A percentile compares a stretch with the other conserved stretches of the same genome.
phyloP scores from a whole-genome alignment of 2,113 vertebrate species.

The Numida meleagris region DNA sequence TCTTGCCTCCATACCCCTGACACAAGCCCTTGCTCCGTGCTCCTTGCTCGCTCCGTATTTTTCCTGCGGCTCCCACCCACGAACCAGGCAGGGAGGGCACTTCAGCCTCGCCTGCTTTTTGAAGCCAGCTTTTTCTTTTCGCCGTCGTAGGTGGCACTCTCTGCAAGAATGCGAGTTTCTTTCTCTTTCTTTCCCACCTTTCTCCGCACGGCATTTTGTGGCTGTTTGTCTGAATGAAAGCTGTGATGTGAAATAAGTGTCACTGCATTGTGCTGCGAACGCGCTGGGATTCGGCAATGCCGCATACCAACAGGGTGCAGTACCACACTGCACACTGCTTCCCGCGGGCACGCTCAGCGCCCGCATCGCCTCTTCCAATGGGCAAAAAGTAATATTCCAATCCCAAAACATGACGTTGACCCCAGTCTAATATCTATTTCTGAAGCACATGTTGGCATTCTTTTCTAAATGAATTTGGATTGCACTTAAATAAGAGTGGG shows the following conservation, averaged over 20 bases:
- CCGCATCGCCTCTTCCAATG: background rate
- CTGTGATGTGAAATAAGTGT: background rate
- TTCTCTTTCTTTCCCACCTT: background rate
- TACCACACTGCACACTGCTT: constrained; percentile 25
- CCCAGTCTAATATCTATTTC: background rate
- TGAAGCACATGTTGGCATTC: background rate
- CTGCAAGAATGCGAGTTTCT: background rate
- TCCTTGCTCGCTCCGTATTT: background rate
- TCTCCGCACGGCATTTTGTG: background rate
- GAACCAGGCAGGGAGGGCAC: background rate
- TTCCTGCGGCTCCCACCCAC: background rate
- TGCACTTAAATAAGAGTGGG: background rate
- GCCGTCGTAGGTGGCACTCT: background rate
- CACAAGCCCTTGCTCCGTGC: background rate
- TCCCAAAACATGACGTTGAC: constrained; percentile 7
- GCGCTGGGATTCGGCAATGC: background rate
- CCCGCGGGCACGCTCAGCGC: background rate
- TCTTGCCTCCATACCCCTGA: background rate
- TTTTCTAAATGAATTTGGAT: constrained; percentile 38
- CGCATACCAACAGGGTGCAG: constrained; percentile 73
- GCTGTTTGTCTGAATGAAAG: background rate
- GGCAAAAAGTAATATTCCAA: background rate
- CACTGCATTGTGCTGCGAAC: background rate
- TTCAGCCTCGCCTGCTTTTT: background rate
- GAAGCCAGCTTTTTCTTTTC: background rate